phyloP scores from a whole-genome alignment of 2,888 invertebrate species.

The Eupithecia exiguata region DNA sequence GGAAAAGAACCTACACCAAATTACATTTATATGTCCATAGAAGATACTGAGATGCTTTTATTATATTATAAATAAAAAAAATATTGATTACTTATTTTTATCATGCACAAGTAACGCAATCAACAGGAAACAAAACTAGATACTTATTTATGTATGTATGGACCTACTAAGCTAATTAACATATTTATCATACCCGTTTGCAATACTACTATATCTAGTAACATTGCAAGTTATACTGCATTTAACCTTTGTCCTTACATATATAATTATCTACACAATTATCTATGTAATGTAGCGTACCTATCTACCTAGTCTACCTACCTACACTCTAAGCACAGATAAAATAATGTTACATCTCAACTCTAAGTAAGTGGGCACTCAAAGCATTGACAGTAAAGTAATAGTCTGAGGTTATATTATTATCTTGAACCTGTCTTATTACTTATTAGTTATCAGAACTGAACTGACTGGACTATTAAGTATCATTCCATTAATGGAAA shows the following conservation, averaged over 20 bases:
- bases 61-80: no score
- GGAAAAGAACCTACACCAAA: no score
- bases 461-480: not conserved
- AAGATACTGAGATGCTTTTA: no score
- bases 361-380: not conserved
- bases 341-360: no score
- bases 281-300: not conserved
- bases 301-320: no score
- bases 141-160: no score
- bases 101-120: no score
- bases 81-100: no score
- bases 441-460: not conserved
- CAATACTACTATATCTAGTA: not conserved
- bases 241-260: not conserved
- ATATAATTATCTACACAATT: not conserved
- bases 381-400: not conserved
- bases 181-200: not conserved
- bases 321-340: no score
- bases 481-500: not conserved
- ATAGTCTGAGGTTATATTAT: not conserved
- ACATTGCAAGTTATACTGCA: not conserved
- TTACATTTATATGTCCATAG: no score
- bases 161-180: no score
- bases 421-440: constrained; percentile 3
- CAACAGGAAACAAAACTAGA: no score